These are phyloP conservation scores for Lytechinus variegatus DNA, from an alignment of 35 echinoderm and acorn worm genomes.

Conservation along the genomic window DNA sequence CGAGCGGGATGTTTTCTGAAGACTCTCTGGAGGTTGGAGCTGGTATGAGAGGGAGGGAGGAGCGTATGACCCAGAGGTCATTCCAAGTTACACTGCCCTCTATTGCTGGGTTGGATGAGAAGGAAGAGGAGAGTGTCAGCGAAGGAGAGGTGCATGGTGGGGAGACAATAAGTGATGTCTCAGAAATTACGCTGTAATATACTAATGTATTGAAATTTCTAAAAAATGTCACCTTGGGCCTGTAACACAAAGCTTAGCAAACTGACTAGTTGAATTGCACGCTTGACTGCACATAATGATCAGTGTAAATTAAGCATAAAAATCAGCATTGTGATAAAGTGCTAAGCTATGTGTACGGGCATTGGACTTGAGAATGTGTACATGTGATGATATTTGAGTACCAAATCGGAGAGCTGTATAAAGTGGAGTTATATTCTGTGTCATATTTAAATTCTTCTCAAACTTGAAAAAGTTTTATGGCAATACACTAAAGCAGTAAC, in stretches of 20 bases:
- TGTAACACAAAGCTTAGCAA: too few species aligned
- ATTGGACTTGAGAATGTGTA: too few species aligned
- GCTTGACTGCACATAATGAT: too few species aligned
- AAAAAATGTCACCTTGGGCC: too few species aligned
- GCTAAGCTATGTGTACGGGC: too few species aligned
- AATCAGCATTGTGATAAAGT: too few species aligned
- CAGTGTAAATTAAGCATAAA: too few species aligned
- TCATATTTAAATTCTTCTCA: not conserved
- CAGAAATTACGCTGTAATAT: slow-evolving; percentile 81
- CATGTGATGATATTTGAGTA: too few species aligned
- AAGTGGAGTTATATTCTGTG: not conserved
- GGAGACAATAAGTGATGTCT: slow-evolving; percentile 90
- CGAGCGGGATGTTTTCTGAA: slow-evolving; percentile 63
- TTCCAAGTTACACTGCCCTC: slow-evolving; percentile 82
- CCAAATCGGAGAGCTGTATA: too few species aligned
- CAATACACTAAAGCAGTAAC: not conserved
- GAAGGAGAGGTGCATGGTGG: slow-evolving; percentile 55
- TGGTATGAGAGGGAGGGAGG: not conserved
- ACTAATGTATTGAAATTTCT: not conserved
- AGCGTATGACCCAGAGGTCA: slow-evolving; percentile 37
- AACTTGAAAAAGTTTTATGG: not conserved
- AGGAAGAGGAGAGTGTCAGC: slow-evolving; percentile 61
- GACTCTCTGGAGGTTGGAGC: slow-evolving; percentile 66
- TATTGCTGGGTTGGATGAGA: slow-evolving; percentile 51
- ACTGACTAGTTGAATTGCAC: too few species aligned